Conservation (phyloP, 2,113 vertebrate species). For the Sakesphorus luctuosus region DNA sequence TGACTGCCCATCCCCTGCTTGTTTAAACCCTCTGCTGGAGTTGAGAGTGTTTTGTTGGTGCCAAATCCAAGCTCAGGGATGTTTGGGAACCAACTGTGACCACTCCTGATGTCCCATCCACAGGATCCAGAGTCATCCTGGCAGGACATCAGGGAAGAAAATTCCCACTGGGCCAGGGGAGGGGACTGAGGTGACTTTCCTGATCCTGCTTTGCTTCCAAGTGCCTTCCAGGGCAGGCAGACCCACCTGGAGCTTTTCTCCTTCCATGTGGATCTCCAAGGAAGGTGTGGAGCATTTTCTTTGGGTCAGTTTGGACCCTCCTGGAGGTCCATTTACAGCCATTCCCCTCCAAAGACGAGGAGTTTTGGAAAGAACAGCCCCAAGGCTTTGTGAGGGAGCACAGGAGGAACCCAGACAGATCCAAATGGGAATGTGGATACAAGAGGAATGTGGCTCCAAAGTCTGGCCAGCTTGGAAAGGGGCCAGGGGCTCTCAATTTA, state of each 20-base stretch:
- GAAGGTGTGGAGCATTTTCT: neutral
- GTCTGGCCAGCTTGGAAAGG: slow-evolving; percentile 37
- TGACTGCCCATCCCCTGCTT: too few species aligned
- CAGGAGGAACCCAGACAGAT: neutral
- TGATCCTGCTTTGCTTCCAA: neutral
- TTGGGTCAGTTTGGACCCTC: neutral
- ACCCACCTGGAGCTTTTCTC: neutral
- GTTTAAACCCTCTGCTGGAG: neutral
- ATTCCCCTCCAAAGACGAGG: neutral
- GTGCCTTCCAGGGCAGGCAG: neutral
- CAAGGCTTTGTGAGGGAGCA: neutral
- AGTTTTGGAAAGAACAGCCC: neutral
- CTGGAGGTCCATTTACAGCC: neutral
- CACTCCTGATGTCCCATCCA: accelerated
- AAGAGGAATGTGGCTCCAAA: neutral
- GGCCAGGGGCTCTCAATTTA: slow-evolving; percentile 24
- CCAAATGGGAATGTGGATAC: neutral
- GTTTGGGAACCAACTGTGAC: neutral
- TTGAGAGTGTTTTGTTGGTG: neutral
- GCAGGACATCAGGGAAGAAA: neutral
- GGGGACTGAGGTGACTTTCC: neutral
- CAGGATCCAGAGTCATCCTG: neutral
- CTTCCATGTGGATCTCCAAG: neutral
- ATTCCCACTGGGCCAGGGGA: neutral
- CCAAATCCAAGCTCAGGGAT: neutral